Percentiles rank a stretch among this genome's conserved stretches.
phyloP scores from a whole-genome alignment of 2,888 invertebrate species.

The Drosophila mettleri region DNA sequence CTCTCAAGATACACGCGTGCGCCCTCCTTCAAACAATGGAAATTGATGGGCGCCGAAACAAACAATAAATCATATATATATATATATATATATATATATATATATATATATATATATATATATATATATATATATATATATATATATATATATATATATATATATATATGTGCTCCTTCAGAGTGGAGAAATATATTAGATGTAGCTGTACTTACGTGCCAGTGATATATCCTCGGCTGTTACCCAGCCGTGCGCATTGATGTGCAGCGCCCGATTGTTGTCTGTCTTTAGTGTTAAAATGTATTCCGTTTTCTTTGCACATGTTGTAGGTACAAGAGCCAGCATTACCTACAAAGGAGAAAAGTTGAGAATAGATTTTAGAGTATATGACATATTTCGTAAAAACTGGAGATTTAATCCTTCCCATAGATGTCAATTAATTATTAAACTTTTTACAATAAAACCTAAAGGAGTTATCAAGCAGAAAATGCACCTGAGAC shows the following conservation, averaged over 20 bases:
- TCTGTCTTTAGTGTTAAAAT: constrained; percentile 81
- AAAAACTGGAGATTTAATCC: constrained; percentile 34
- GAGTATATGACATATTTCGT: background rate
- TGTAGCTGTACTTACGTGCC: constrained; percentile 82
- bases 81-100: constrained; percentile 2
- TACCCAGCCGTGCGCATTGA: constrained; percentile 82
- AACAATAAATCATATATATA: constrained; percentile 27
- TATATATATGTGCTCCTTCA: too few relatives aligned
- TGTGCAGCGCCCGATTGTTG: constrained; percentile 82
- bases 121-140: constrained; percentile 2
- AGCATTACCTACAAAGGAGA: constrained; percentile 77
- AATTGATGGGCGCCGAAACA: constrained; percentile 59
- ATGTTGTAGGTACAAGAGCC: constrained; percentile 83
- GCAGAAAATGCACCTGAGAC: constrained; percentile 19
- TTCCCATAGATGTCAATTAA: constrained; percentile 75
- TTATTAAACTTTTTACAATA: constrained; percentile 62
- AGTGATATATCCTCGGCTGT: constrained; percentile 82
- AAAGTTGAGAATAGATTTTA: constrained; percentile 1
- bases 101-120: background rate
- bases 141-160: constrained; percentile 1
- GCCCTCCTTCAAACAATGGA: constrained; percentile 40
- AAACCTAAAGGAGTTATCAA: background rate
- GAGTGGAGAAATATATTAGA: background rate
- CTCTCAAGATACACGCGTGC: constrained; percentile 28
- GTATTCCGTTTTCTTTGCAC: constrained; percentile 82